Conservation (phyloP, 2,888 invertebrate species). For the Xestia rhomboidea region DNA sequence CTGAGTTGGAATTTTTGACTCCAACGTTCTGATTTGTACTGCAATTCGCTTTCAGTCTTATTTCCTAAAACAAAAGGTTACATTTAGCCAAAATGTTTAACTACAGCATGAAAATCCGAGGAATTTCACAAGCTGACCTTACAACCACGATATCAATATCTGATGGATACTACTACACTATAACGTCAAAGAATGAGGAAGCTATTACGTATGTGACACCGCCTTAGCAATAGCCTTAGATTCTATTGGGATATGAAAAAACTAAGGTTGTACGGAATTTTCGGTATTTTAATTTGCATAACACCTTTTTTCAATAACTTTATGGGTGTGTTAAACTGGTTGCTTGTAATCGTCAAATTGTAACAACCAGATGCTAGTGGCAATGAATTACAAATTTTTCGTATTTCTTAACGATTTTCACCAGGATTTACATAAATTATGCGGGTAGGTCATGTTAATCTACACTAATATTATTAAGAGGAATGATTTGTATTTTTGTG, state of each 20-base stretch:
- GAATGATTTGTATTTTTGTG: too few relatives aligned
- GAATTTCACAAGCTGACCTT: background rate
- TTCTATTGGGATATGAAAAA: conserved; percentile 27
- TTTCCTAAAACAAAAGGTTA: too few relatives aligned
- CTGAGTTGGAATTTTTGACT: too few relatives aligned
- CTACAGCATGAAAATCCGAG: background rate
- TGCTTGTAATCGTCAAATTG: background rate
- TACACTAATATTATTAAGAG: too few relatives aligned
- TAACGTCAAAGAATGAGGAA: conserved; percentile 56
- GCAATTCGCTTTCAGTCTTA: too few relatives aligned
- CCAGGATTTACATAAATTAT: background rate
- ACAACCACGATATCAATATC: background rate
- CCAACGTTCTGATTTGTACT: too few relatives aligned
- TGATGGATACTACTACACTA: background rate
- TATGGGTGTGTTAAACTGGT: background rate
- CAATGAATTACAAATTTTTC: background rate
- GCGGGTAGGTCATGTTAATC: background rate
- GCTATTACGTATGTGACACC: conserved; percentile 30
- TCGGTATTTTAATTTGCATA: conserved; percentile 47
- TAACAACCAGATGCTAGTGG: background rate
- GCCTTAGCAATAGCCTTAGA: conserved; percentile 46
- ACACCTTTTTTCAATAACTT: conserved; percentile 35
- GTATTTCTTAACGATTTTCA: background rate
- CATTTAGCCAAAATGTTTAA: background rate
- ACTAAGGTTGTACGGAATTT: conserved; percentile 41